A percentile compares a stretch with the other conserved stretches of the same genome.
Conservation (phyloP, 2,888 invertebrate species). For the Cyrtodaria siliqua region DNA sequence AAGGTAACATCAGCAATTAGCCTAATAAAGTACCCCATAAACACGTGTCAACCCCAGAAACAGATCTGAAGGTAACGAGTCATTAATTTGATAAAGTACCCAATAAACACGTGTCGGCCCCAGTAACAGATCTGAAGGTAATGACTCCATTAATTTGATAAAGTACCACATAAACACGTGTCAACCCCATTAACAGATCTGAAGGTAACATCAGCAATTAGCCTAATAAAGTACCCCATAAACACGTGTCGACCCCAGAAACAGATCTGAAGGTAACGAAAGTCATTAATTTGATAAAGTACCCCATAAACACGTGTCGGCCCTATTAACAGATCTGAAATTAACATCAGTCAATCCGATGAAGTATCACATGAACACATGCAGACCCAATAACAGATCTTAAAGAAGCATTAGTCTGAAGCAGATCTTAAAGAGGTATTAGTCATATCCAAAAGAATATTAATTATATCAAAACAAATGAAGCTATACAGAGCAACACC, state of each 20-base stretch:
- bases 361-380: slow-evolving; percentile 97
- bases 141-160: no score
- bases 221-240: slow-evolving; percentile 95
- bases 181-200: slow-evolving; percentile 93
- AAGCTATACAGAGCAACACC: no score
- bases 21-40: slow-evolving; percentile 95
- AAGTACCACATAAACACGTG: slow-evolving; percentile 97
- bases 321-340: slow-evolving; percentile 92
- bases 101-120: slow-evolving; percentile 97
- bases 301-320: slow-evolving; percentile 97
- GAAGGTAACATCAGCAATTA: slow-evolving; percentile 14
- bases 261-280: slow-evolving; percentile 88
- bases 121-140: slow-evolving; percentile 90
- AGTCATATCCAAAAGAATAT: no score
- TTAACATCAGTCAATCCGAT: no score
- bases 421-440: no score
- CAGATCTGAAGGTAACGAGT: slow-evolving; percentile 88
- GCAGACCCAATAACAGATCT: slow-evolving; percentile 94
- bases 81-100: no score
- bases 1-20: no score
- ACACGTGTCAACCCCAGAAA: slow-evolving; percentile 94
- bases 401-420: slow-evolving; percentile 14
- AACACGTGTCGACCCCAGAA: slow-evolving; percentile 95
- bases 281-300: no score
- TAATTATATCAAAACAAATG: no score